Evolutionary conservation across 2,888 invertebrate genomes (phyloP).

Genomic region (Ganaspis brasiliensis): DNA sequence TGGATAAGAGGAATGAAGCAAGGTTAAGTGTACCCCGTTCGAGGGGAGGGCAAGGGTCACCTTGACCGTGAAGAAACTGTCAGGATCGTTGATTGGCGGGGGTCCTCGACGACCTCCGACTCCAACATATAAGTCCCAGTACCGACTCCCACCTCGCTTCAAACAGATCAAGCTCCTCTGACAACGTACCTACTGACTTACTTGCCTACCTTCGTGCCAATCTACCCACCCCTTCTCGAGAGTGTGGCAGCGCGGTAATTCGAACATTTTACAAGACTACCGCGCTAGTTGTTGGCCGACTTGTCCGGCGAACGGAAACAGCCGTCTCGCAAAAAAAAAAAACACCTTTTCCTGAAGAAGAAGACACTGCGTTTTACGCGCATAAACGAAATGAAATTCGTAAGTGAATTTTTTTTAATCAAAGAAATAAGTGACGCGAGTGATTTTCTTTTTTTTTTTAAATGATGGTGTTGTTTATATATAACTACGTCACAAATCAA

Average conservation of each 20-base stretch:
- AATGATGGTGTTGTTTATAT: too few species aligned
- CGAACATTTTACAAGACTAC: conserved; percentile 60
- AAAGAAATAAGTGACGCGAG: conserved; percentile 32
- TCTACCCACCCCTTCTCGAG: conserved; percentile 58
- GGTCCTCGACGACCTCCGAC: conserved; percentile 59
- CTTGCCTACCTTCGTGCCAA: conserved; percentile 51
- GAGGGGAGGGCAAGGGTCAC: conserved; percentile 57
- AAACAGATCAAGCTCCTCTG: conserved; percentile 54
- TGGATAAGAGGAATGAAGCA: conserved; percentile 39
- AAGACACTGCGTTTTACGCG: conserved; percentile 36
- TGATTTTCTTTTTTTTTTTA: background rate
- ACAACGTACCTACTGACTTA: conserved; percentile 56
- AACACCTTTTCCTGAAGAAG: conserved; percentile 41
- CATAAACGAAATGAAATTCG: conserved; percentile 58
- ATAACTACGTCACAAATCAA: background rate
- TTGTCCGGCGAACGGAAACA: conserved; percentile 59
- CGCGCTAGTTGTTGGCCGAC: conserved; percentile 60
- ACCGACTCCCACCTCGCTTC: conserved; percentile 58
- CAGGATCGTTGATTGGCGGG: conserved; percentile 58
- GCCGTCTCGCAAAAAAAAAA: conserved; percentile 55
- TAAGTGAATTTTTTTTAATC: conserved; percentile 53
- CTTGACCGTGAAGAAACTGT: conserved; percentile 58
- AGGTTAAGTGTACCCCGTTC: conserved; percentile 43
- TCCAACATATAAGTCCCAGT: conserved; percentile 58
- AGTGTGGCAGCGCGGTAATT: conserved; percentile 59